Conservation (phyloP, 1,140 invertebrate genomes). For the Calosoma granatense region DNA sequence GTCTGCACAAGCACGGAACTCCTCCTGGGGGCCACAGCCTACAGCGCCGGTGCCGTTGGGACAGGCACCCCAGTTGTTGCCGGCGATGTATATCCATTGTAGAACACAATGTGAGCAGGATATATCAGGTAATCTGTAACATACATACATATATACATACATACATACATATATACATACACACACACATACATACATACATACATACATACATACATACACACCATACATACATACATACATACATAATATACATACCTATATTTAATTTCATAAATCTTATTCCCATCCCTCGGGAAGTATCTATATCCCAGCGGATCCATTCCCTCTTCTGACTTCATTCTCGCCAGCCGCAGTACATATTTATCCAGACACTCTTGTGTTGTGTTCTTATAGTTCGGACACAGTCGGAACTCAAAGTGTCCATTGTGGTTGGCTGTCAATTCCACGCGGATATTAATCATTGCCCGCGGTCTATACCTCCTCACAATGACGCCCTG, state of each 20-base stretch:
- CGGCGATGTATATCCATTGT: constrained; percentile 73
- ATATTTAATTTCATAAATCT: constrained; percentile 57
- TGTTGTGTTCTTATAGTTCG: constrained; percentile 46
- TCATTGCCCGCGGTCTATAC: constrained; percentile 54
- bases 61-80: constrained; percentile 68
- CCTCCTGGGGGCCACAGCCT: constrained; percentile 77
- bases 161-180: too few species aligned
- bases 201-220: too few species aligned
- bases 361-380: constrained; percentile 70
- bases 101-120: constrained; percentile 68
- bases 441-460: constrained; percentile 64
- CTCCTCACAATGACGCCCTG: constrained; percentile 67
- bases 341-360: constrained; percentile 42
- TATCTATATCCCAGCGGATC: constrained; percentile 42
- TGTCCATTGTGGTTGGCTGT: constrained; percentile 74
- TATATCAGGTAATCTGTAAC: constrained; percentile 33
- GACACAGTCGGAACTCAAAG: constrained; percentile 80
- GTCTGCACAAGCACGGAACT: constrained; percentile 78
- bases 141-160: too few species aligned
- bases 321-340: constrained; percentile 25
- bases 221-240: too few species aligned
- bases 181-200: too few species aligned
- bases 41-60: constrained; percentile 58
- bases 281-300: constrained; percentile 66
- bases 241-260: too few species aligned